Evolutionary conservation across 2,888 invertebrate species (phyloP).

Genomic region (Asteroscopus sphinx): DNA sequence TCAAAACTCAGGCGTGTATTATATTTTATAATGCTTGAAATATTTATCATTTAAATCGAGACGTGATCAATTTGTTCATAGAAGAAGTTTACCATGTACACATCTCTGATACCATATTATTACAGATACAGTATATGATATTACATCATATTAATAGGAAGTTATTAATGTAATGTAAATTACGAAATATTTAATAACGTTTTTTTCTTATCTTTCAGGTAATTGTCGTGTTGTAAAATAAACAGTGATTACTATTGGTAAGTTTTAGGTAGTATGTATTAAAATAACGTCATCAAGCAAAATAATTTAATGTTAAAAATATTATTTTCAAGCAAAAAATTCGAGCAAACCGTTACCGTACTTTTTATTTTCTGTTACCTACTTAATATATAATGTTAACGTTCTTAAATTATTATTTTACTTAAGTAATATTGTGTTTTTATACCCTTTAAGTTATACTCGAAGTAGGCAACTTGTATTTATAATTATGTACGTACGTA

Average conservation of each 20-base stretch:
- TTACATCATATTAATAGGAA: not conserved
- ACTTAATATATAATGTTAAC: no score
- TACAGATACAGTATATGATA: constrained; percentile 8
- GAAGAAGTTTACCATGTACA: not conserved
- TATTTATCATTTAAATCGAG: constrained; percentile 17
- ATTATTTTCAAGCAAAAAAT: no score
- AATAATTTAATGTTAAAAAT: not conserved
- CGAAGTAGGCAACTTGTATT: no score
- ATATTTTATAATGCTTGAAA: constrained; percentile 55
- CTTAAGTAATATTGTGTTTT: no score
- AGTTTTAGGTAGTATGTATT: constrained; percentile 17
- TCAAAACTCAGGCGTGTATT: constrained; percentile 26
- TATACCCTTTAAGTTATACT: no score
- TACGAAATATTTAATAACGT: constrained; percentile 14
- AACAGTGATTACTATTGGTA: no score
- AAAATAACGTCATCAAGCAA: not conserved
- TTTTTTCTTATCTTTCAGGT: constrained; percentile 37
- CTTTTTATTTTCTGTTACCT: no score
- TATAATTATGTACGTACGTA: no score
- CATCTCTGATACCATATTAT: constrained; percentile 11
- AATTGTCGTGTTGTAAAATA: constrained; percentile 14
- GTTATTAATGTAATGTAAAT: constrained; percentile 13
- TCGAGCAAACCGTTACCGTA: no score
- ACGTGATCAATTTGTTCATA: constrained; percentile 40
- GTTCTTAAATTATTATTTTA: no score